Conservation (phyloP, 1,140 invertebrate species). For the Drosophila ogumai region DNA sequence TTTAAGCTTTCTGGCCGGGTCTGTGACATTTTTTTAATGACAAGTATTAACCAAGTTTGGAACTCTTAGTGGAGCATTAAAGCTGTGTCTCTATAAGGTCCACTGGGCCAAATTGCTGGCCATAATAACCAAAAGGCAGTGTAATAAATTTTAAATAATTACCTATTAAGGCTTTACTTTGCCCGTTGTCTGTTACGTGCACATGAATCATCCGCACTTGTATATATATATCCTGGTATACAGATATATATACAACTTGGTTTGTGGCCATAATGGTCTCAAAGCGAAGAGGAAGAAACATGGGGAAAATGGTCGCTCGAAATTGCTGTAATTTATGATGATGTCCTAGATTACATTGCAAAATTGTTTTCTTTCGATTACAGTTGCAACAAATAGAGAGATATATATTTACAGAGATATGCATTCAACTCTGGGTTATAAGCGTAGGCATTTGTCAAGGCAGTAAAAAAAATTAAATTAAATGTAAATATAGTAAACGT, state of each 20-base stretch:
- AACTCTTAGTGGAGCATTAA: conserved; percentile 27
- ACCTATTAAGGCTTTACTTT: conserved; percentile 80
- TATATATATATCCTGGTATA: conserved; percentile 9
- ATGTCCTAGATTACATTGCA: conserved; percentile 84
- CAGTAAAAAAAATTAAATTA: conserved; percentile 67
- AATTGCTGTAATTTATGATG: conserved; percentile 84
- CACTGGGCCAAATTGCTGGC: conserved; percentile 38
- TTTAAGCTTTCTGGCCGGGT: neutral
- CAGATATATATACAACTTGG: conserved; percentile 8
- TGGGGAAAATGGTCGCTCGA: conserved; percentile 68
- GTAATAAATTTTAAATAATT: conserved; percentile 85
- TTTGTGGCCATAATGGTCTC: conserved; percentile 60
- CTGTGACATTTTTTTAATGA: conserved; percentile 6
- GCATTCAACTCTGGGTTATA: neutral
- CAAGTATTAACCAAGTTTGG: neutral
- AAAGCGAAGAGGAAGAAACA: conserved; percentile 45
- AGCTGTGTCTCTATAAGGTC: conserved; percentile 37
- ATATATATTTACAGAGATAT: conserved; percentile 8
- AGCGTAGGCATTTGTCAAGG: conserved; percentile 35
- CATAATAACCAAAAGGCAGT: conserved; percentile 63
- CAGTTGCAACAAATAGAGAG: conserved; percentile 28
- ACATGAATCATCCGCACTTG: conserved; percentile 37
- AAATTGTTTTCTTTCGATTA: conserved; percentile 84
- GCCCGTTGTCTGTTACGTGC: conserved; percentile 29
- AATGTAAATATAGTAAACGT: conserved; percentile 82